Evolutionary conservation across 2,888 invertebrate species (phyloP).

Genomic region (Alloplasta piceator): DNA sequence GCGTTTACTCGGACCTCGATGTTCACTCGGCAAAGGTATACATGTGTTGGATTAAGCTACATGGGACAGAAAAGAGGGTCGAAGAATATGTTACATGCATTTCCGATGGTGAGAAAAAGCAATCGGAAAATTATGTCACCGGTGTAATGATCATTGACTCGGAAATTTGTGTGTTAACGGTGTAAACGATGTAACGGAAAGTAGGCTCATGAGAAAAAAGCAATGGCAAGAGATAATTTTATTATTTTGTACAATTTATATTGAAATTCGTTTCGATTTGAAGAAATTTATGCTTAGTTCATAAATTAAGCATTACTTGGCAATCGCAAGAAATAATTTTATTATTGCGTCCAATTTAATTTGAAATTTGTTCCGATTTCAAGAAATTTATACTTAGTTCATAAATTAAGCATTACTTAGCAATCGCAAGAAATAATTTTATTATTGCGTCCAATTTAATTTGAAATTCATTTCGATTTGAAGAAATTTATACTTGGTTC

Average conservation of each 20-base stretch:
- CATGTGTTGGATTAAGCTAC: slow-evolving; percentile 18
- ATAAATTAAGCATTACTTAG: background rate
- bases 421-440: background rate
- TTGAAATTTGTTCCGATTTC: background rate
- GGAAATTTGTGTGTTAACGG: slow-evolving; percentile 16
- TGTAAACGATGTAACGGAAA: background rate
- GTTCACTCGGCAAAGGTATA: slow-evolving; percentile 71
- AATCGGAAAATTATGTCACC: slow-evolving; percentile 61
- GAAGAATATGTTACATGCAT: slow-evolving; percentile 37
- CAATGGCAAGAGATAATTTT: background rate
- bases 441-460: background rate
- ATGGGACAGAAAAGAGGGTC: slow-evolving; percentile 25
- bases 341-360: background rate
- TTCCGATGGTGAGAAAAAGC: slow-evolving; percentile 21
- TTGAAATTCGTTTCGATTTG: background rate
- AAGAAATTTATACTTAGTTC: background rate
- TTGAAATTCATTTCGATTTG: background rate
- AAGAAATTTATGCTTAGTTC: background rate
- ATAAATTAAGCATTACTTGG: background rate
- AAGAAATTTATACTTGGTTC: background rate
- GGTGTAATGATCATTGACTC: slow-evolving; percentile 50
- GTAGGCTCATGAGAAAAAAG: background rate
- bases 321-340: background rate
- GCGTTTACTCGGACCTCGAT: slow-evolving; percentile 71
- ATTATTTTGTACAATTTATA: background rate